Evolutionary conservation across 2,888 invertebrate genomes (phyloP), one percentile per base, ranked within the genome.

Genomic region (Ophioninae sp.): DNA sequence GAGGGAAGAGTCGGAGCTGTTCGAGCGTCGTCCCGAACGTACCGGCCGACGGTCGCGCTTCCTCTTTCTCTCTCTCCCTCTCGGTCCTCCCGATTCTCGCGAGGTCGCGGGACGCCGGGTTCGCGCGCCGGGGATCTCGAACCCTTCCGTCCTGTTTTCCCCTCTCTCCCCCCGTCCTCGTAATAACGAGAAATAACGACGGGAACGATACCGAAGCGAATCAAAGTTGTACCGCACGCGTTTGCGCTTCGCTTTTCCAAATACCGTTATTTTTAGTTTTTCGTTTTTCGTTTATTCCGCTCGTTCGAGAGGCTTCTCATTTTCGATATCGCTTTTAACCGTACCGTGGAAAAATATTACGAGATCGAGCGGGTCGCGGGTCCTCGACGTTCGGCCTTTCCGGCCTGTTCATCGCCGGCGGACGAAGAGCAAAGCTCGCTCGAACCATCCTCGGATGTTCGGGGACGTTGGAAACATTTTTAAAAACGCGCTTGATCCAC

Each of bases 401-500:
- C 78, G 13, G 30, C 39, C 74, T 5, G n/a, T 59, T 79, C 62
- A 39, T 78, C 10, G 39, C 20, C 59, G 56, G 20, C 7, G 20
- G 39, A 56, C 39, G 39, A 44, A 41, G 62, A 79, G 74, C 72
- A 76, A 61, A 61, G 21, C 69, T 82, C 82, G 74, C 78, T 82
- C 59, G 64, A 82, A 69, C 73, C 59, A 64, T 30, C 23, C 61
- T 67, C 57, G 39, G 67, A 75, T 72, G 61, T 67, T 37, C 59
- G 21, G 44, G 67, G 39, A 41, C 64, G 21, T 83, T 76, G 23
- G 76, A 79, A 79, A 83, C 76, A 76, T 81, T 83, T 79, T 62
- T 39, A 44, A 73, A 76, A 83, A 70, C 72, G 72, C 76, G 76
- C 83, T 83, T 76, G 83, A 83, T 79, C 83, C 79, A 70, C 70